A percentile compares a stretch with the other conserved stretches of the same genome.
Conservation (phyloP, 2,113 vertebrate genomes). For the Notechis scutatus region DNA sequence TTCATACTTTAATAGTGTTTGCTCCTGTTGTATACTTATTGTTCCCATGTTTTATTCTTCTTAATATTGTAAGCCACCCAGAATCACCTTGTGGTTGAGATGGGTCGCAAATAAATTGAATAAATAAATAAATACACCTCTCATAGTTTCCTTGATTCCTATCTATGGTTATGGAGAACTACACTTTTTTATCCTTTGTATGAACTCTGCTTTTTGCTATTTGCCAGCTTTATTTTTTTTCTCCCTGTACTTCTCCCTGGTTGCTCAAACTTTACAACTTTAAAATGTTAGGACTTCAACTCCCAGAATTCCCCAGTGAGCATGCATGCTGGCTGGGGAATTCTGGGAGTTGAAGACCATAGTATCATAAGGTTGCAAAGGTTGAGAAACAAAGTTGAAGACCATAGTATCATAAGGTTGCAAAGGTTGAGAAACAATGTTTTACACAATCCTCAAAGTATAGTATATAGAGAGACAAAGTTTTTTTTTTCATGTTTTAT, state of each 20-base stretch:
- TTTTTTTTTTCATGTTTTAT: background rate
- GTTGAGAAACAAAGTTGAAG: background rate
- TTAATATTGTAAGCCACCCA: too few species aligned
- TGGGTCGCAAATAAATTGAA: background rate
- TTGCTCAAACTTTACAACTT: background rate
- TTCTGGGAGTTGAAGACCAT: background rate
- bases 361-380: background rate
- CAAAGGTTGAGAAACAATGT: background rate
- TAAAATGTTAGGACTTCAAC: background rate
- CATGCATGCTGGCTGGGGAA: background rate
- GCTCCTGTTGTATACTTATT: too few species aligned
- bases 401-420: background rate
- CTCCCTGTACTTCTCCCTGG: background rate
- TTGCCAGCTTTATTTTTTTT: background rate
- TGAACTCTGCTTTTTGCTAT: background rate
- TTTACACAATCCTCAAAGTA: background rate
- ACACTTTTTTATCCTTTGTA: background rate
- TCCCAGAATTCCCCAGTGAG: background rate
- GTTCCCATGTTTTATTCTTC: too few species aligned
- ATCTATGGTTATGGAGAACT: too few species aligned
- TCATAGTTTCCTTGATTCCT: background rate
- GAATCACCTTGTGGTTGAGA: too few species aligned
- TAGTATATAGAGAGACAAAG: background rate
- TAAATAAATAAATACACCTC: background rate
- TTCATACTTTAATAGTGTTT: too few species aligned